A percentile compares a stretch with the other conserved stretches of the same genome.
phyloP scores from a whole-genome alignment of 2,113 vertebrate species.

The Pterocles burchelli region DNA sequence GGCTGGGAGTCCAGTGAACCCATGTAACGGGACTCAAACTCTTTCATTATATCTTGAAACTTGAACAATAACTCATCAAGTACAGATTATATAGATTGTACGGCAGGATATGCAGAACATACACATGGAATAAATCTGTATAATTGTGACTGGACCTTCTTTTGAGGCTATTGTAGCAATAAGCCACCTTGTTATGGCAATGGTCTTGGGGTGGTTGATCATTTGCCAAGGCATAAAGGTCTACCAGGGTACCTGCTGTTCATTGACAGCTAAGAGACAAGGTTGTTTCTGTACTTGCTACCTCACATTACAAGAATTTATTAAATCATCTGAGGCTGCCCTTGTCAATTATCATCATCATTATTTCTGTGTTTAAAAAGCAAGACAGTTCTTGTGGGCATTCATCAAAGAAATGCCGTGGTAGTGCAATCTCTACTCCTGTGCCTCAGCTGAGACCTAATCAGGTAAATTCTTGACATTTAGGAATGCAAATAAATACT shows the following conservation, averaged over 20 bases:
- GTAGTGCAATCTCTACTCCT: not conserved
- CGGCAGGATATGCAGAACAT: not conserved
- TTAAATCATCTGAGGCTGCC: not conserved
- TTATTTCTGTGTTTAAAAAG: conserved; percentile 7
- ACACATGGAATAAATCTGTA: not conserved
- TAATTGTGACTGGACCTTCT: not conserved
- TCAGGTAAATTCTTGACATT: not conserved
- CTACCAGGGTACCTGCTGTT: not conserved
- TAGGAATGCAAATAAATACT: not conserved
- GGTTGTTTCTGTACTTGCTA: not conserved
- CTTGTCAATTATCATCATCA: not conserved
- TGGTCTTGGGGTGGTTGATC: not conserved
- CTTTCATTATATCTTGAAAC: not conserved
- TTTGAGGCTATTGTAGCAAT: not conserved
- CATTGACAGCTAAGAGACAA: not conserved
- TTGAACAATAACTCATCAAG: not conserved
- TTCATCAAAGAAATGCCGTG: not conserved
- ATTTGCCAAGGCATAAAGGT: not conserved
- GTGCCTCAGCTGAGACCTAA: not conserved
- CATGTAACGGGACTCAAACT: not conserved
- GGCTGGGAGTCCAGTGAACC: not conserved
- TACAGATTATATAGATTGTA: not conserved
- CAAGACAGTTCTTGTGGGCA: not conserved
- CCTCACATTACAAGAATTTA: not conserved
- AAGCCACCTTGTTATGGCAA: not conserved